These are phyloP conservation scores for Platygyra sinensis DNA, from an alignment of 64 coral and sea anemone genomes.

Conservation along the genomic window DNA sequence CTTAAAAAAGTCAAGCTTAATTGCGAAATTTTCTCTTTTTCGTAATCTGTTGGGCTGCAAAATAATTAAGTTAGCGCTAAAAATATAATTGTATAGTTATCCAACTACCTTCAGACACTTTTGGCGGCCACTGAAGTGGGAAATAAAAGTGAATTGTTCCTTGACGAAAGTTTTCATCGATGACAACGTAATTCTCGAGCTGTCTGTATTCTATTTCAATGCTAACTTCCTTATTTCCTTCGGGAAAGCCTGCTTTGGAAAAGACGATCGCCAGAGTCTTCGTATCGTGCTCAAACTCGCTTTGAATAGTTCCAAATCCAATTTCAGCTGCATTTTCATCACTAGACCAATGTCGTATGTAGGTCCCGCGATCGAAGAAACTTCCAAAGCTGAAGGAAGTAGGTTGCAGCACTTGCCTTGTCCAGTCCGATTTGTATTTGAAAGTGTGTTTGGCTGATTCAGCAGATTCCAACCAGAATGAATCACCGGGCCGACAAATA, in stretches of 20 bases:
- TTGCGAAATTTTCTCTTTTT: too few species aligned
- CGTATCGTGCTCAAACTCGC: slow-evolving; percentile 68
- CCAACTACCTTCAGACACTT: slow-evolving; percentile 66
- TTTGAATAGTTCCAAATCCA: slow-evolving; percentile 13
- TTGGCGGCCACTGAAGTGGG: slow-evolving; percentile 68
- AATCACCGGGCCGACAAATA: slow-evolving; percentile 23
- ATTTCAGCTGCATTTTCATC: background rate
- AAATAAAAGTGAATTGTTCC: slow-evolving; percentile 48
- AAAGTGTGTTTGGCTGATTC: slow-evolving; percentile 42
- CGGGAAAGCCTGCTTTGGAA: background rate
- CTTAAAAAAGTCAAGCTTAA: too few species aligned
- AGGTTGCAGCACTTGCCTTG: slow-evolving; percentile 45
- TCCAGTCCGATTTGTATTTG: slow-evolving; percentile 19
- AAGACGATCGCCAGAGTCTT: slow-evolving; percentile 30
- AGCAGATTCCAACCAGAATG: slow-evolving; percentile 71
- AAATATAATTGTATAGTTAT: background rate
- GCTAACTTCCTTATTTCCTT: slow-evolving; percentile 41
- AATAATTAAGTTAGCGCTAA: too few species aligned
- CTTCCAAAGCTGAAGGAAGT: slow-evolving; percentile 67
- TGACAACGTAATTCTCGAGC: slow-evolving; percentile 69
- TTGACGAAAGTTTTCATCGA: slow-evolving; percentile 44
- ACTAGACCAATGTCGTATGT: slow-evolving; percentile 63
- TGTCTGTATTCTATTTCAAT: slow-evolving; percentile 87
- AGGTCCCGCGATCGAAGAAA: slow-evolving; percentile 63
- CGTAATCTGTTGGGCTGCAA: background rate